Conservation (phyloP, 2,113 vertebrate species). For the Nothocercus julius region DNA sequence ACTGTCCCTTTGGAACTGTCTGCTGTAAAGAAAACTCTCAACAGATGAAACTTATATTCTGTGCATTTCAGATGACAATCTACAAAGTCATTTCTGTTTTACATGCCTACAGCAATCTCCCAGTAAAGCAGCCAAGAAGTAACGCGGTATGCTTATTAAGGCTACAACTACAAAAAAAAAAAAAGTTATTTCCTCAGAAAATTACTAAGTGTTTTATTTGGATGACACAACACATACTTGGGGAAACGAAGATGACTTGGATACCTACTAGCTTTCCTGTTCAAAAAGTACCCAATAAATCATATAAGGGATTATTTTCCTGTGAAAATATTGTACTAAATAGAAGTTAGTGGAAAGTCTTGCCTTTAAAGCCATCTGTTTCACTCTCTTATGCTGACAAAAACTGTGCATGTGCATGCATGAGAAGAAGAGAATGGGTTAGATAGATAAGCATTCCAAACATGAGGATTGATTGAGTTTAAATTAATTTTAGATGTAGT, state of each 20-base stretch:
- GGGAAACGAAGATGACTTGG: conserved; percentile 7
- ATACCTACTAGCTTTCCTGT: background rate
- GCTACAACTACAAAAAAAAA: background rate
- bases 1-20: background rate
- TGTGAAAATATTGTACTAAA: conserved; percentile 50
- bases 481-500: conserved; percentile 58
- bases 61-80: background rate
- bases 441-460: conserved; percentile 13
- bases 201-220: conserved; percentile 3
- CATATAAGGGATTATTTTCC: background rate
- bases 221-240: conserved; percentile 14
- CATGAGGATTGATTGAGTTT: conserved; percentile 26
- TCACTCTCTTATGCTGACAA: conserved; percentile 14
- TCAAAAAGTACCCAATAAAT: conserved; percentile 52
- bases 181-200: background rate
- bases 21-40: background rate
- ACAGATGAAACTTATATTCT: background rate
- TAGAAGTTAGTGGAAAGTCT: conserved; percentile 35
- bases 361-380: conserved; percentile 59
- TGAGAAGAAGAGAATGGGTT: conserved; percentile 25
- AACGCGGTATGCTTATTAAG: background rate
- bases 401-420: background rate
- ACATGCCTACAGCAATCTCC: background rate
- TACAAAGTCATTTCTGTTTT: background rate
- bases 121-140: background rate